A percentile compares a stretch with the other conserved stretches of the same genome.
Evolutionary conservation across 2,797 vertebrate genomes (phyloP).

Genomic region (Glossophaga mutica): DNA sequence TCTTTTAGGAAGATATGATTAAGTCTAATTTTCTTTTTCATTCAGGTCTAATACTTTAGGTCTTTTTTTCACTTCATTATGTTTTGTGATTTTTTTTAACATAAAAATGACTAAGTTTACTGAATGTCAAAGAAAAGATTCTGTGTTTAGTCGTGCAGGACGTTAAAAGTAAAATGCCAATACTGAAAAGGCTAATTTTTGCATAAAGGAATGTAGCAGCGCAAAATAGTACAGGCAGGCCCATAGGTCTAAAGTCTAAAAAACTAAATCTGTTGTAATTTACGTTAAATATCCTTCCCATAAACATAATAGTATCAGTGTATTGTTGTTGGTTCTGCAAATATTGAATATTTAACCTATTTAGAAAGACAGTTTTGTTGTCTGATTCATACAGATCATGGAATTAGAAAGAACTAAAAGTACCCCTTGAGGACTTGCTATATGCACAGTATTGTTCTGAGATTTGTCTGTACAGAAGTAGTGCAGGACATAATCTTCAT

Average conservation of each 20-base stretch:
- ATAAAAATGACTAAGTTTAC: conserved; percentile 17
- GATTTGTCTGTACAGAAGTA: not conserved
- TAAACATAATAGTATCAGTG: not conserved
- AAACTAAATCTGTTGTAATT: conserved; percentile 19
- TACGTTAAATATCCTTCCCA: conserved; percentile 16
- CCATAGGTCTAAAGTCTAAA: not conserved
- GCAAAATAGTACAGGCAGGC: not conserved
- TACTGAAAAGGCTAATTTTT: conserved; percentile 31
- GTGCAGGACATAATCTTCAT: not conserved
- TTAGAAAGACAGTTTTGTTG: not conserved
- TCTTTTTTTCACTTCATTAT: conserved; percentile 33
- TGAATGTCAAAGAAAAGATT: conserved; percentile 36
- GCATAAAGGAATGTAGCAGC: not conserved
- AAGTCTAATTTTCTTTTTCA: conserved; percentile 40
- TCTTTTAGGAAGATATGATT: not conserved
- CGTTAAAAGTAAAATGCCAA: conserved; percentile 37
- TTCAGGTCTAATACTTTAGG: conserved; percentile 35
- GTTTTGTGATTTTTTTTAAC: conserved; percentile 46
- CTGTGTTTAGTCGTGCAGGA: conserved; percentile 25
- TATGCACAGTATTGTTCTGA: not conserved
- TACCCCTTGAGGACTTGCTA: not conserved
- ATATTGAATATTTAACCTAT: conserved; percentile 7
- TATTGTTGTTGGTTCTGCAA: not conserved
- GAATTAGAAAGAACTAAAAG: not conserved
- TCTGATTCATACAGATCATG: not conserved